These are phyloP conservation scores for Ypsolopha scabrella DNA, from an alignment of 2,888 invertebrate genomes.

Conservation along the genomic window DNA sequence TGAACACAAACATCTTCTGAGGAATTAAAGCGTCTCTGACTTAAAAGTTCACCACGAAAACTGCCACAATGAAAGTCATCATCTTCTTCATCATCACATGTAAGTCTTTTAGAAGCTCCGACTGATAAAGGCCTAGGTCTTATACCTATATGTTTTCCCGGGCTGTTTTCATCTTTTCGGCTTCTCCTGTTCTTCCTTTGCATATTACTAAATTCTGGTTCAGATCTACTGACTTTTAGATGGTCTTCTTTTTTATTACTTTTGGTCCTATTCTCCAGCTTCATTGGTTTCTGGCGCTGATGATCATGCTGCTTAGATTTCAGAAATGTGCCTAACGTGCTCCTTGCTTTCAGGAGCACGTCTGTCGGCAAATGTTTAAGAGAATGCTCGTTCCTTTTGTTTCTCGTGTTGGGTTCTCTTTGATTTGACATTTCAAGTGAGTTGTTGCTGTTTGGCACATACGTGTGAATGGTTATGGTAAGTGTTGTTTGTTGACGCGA, in stretches of 20 bases:
- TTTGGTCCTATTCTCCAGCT: conserved; percentile 60
- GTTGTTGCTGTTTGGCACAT: conserved; percentile 17
- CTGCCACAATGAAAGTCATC: conserved; percentile 29
- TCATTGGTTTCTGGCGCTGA: conserved; percentile 30
- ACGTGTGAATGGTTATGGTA: background rate
- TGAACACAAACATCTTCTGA: conserved; percentile 51
- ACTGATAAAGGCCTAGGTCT: conserved; percentile 52
- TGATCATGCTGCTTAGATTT: conserved; percentile 51
- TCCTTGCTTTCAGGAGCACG: conserved; percentile 55
- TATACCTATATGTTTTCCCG: conserved; percentile 24
- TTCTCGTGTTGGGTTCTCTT: conserved; percentile 48
- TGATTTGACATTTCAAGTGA: conserved; percentile 45
- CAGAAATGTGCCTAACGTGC: conserved; percentile 53
- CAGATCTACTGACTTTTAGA: conserved; percentile 45
- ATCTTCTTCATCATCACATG: conserved; percentile 38
- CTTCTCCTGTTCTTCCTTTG: conserved; percentile 44
- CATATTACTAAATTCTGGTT: conserved; percentile 50
- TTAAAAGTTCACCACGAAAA: conserved; percentile 28
- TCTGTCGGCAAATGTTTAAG: conserved; percentile 58
- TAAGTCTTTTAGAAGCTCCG: conserved; percentile 35
- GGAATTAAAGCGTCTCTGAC: conserved; percentile 39
- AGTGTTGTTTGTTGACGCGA: background rate
- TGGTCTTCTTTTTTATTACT: conserved; percentile 41
- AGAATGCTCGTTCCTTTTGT: conserved; percentile 45
- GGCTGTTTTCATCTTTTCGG: conserved; percentile 31